These are phyloP conservation scores for Meiosimyza platycephala DNA, from an alignment of 2,888 invertebrate species.

Conservation along the genomic window DNA sequence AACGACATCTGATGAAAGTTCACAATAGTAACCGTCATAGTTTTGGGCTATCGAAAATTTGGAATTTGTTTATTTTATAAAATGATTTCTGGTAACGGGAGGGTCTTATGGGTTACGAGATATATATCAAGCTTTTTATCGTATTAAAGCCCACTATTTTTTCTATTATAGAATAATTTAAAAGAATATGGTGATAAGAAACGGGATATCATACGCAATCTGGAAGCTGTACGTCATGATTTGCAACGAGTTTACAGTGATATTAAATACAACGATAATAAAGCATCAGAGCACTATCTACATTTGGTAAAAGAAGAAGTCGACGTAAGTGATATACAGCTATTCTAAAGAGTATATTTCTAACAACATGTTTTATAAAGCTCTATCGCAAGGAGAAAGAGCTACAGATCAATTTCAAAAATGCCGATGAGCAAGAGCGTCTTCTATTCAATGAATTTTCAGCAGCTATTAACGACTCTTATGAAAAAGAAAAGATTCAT, in stretches of 20 bases:
- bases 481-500: conserved; percentile 84
- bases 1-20: too few relatives aligned
- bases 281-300: conserved; percentile 35
- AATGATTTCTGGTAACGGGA: too few relatives aligned
- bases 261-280: conserved; percentile 17
- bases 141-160: not conserved
- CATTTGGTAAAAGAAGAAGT: conserved; percentile 33
- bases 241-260: conserved; percentile 36
- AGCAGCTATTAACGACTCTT: conserved; percentile 81
- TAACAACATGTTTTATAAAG: not conserved
- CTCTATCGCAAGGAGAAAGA: conserved; percentile 70
- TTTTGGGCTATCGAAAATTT: too few relatives aligned
- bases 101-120: too few relatives aligned
- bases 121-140: too few relatives aligned
- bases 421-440: conserved; percentile 79
- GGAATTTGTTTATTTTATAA: too few relatives aligned
- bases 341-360: too few relatives aligned
- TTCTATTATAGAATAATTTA: conserved; percentile 32
- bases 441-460: conserved; percentile 80
- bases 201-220: conserved; percentile 27
- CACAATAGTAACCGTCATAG: too few relatives aligned
- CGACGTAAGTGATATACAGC: conserved; percentile 1
- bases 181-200: conserved; percentile 33
- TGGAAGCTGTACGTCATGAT: conserved; percentile 28
- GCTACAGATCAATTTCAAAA: conserved; percentile 72